phyloP scores from a whole-genome alignment of 2,888 invertebrate genomes.

The Hyalella azteca region DNA sequence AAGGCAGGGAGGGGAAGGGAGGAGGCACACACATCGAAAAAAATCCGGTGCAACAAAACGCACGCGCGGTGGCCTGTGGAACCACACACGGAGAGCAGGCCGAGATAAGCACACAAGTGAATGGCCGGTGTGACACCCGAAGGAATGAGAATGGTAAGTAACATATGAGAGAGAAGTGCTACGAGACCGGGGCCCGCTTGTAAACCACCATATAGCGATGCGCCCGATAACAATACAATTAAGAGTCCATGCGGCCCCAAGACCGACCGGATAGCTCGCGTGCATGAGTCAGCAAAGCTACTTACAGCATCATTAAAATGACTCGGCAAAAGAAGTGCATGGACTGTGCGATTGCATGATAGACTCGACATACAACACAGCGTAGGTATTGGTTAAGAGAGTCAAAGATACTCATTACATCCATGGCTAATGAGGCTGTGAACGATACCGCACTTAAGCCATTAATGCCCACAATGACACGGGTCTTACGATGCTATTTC shows the following conservation, averaged over 20 bases:
- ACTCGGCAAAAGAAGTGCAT: conserved; percentile 31
- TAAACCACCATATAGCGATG: conserved; percentile 35
- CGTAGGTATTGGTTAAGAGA: conserved; percentile 26
- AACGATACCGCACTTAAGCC: conserved; percentile 7
- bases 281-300: conserved; percentile 35
- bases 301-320: conserved; percentile 37
- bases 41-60: background rate
- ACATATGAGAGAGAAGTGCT: conserved; percentile 30
- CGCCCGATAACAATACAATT: conserved; percentile 31
- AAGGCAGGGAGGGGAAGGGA: background rate
- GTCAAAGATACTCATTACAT: conserved; percentile 32
- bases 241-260: conserved; percentile 17
- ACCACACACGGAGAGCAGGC: conserved; percentile 19
- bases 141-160: conserved; percentile 31
- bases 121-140: conserved; percentile 32
- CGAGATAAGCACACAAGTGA: conserved; percentile 32
- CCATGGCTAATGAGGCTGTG: conserved; percentile 15
- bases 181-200: conserved; percentile 14
- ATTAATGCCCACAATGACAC: conserved; percentile 31
- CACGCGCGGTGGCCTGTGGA: too few species aligned
- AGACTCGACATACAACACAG: conserved; percentile 9
- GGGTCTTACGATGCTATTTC: conserved; percentile 14
- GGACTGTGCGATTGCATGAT: conserved; percentile 32
- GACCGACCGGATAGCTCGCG: conserved; percentile 22
- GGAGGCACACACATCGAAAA: background rate